These are phyloP conservation scores for Ormyrus labotus DNA, from an alignment of 2,888 invertebrate genomes.

Conservation along the genomic window DNA sequence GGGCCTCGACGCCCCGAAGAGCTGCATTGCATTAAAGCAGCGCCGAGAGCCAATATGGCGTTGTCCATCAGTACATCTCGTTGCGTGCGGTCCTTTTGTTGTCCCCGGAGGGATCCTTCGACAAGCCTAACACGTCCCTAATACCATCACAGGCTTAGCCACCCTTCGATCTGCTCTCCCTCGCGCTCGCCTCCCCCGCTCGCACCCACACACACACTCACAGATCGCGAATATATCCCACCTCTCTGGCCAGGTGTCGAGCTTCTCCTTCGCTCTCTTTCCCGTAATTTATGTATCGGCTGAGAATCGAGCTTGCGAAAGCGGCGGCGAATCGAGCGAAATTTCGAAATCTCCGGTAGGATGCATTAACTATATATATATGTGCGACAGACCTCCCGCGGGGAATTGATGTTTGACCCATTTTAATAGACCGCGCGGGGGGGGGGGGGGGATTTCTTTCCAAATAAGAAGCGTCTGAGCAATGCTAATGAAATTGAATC, in stretches of 20 bases:
- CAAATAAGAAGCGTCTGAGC: too few species aligned
- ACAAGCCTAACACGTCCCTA: conserved; percentile 74
- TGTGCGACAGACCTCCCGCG: too few species aligned
- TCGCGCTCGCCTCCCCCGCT: conserved; percentile 38
- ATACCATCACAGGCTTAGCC: conserved; percentile 69
- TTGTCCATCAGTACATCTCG: conserved; percentile 72
- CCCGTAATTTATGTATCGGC: conserved; percentile 11
- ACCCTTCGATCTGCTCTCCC: conserved; percentile 55
- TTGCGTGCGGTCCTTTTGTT: conserved; percentile 74
- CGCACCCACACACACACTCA: not conserved
- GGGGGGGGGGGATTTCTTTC: too few species aligned
- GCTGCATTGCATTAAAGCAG: conserved; percentile 58
- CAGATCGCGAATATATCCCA: not conserved
- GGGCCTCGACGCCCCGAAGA: not conserved
- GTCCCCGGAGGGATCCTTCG: conserved; percentile 69
- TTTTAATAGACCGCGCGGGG: too few species aligned
- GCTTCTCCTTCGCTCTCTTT: not conserved
- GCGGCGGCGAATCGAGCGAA: too few species aligned
- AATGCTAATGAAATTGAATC: conserved; percentile 45
- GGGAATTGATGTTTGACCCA: too few species aligned
- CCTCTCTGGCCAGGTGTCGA: too few species aligned
- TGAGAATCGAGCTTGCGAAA: not conserved
- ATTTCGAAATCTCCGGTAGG: too few species aligned
- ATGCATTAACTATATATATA: too few species aligned
- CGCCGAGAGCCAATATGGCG: conserved; percentile 64